Base-by-base conservation (phyloP, 2,888 invertebrate genomes). In the Camptogramma bilineatum region DNA sequence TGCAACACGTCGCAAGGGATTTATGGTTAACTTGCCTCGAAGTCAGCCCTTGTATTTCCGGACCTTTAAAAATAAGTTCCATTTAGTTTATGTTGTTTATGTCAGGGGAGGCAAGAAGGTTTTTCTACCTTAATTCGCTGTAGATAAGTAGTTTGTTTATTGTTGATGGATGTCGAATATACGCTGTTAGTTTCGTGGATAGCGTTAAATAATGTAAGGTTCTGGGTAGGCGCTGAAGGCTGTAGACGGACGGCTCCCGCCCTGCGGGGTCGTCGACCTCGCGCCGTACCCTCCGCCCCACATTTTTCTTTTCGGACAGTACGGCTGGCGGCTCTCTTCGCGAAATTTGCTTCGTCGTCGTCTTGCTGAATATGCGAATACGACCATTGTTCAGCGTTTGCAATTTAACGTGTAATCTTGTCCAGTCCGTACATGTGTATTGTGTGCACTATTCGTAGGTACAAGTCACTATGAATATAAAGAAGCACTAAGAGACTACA, bases 271-370 rank as follows among this genome's bases (percentile, higher is more conserved):
- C 90, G 78, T 82, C 76, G 90, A 88, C 89, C 91, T 69, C 83
- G 73, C 80, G 72, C 80, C 82, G 80, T 84, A 79, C 83, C 84
- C 80, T 81, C 79, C 86, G 84, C 83, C 85, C 86, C 84, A 86
- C 82, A 90, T 89, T 90, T 91, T 90, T 90, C 90, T 90, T 89
- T 87, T 88, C 88, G 90, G 90, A 88, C 91, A 88, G 83, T 83
- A 82, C 80, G 83, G 81, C 81, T 82, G 82, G 80, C 82, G 76
- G 77, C 77, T 71, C 73, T 78, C 75, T 78, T 81, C 80, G 75
- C 78, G 74, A 84, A 90, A 88, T 89, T 79, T 87, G 87, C 88
- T 84, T 75, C 83, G 86, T 87, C 82, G 86, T 77, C 84, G 80
- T 85, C 82, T 84, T 85, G 80, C 84, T 86, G 86, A 89, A 87